A percentile compares a stretch with the other conserved stretches of the same genome.
These are phyloP conservation scores for Myathropa florea DNA, from an alignment of 2,888 invertebrate species.

Conservation along the genomic window DNA sequence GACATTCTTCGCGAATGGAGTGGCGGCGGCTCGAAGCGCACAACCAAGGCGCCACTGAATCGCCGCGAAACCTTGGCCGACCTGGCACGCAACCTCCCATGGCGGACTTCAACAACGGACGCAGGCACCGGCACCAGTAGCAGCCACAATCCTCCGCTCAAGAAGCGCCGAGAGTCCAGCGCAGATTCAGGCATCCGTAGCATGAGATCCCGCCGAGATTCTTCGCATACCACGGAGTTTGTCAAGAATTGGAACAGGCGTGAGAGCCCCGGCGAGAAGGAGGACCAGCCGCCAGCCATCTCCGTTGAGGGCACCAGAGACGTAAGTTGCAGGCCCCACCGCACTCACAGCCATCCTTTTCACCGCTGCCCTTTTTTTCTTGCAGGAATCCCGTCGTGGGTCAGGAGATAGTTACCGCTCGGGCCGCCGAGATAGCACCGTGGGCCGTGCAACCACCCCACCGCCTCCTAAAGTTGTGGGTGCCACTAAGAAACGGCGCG, in stretches of 20 bases:
- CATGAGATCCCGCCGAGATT: conserved; percentile 88
- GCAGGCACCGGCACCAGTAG: conserved; percentile 79
- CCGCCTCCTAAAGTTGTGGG: conserved; percentile 84
- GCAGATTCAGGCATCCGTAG: conserved; percentile 92
- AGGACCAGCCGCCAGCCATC: conserved; percentile 74
- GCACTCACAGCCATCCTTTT: neutral
- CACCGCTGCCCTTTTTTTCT: neutral
- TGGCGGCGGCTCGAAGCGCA: conserved; percentile 83
- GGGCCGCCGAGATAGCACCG: conserved; percentile 86
- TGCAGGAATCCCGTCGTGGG: conserved; percentile 82
- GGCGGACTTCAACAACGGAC: conserved; percentile 86
- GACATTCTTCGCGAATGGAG: conserved; percentile 95
- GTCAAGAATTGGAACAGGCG: conserved; percentile 87
- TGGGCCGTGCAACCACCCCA: conserved; percentile 81
- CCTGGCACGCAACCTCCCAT: conserved; percentile 91
- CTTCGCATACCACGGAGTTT: conserved; percentile 87
- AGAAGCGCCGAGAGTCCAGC: conserved; percentile 92
- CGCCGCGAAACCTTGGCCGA: conserved; percentile 94
- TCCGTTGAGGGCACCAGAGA: conserved; percentile 70
- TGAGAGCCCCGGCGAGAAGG: conserved; percentile 82
- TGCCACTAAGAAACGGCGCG: conserved; percentile 84
- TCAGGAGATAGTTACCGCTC: conserved; percentile 86
- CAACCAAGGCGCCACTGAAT: conserved; percentile 86
- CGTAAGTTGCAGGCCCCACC: conserved; percentile 46
- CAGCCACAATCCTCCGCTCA: conserved; percentile 81